Evolutionary conservation across 64 coral and sea anemone genomes (phyloP), one percentile per base, ranked within the genome.

Genomic region (Exaiptasia diaphana): DNA sequence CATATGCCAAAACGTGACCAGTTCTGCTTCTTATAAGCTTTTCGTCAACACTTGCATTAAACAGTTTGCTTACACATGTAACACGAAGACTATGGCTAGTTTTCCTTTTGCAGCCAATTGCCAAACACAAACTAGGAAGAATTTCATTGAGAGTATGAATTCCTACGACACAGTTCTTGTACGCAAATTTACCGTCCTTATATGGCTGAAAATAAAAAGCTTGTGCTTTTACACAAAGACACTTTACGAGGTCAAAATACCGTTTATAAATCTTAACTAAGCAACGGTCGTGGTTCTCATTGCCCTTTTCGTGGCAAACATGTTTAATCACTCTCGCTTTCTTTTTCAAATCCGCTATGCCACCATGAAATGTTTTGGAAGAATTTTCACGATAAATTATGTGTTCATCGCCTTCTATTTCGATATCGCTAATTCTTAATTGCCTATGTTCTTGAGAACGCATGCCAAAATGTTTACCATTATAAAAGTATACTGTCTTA

Each of bases 281-380:
- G 80, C 73, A 78, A 69, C 23, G 74, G 12, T 60, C 74, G 48
- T 88, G 48, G 39, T 58, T 78, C 49, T 78, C 25, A 33, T 71
- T 24, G 20, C 59, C 85, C 1, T 75, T 5, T 15, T 68, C 31
- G n/a, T 78, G 74, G 37, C 86, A 88, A 60, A 88, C 45, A 37
- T 88, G 76, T 41, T 81, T 73, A 5, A 80, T 36, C 27, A 2
- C 50, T 4, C 58, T 56, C 5, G 85, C 48, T 34, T 74, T 37
- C 27, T 88, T 74, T 43, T 79, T 88, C 13, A 88, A 28, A 56
- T 70, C 61, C 32, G 12, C 26, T 55, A 87, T 44, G 20, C 73
- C 73, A 21, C 75, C 44, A 15, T 79, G 64, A 88, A 70, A 79
- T 14, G 85, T 87, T 71, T 87, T 87, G 23, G 32, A 87, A 26